phyloP scores from a whole-genome alignment of 2,888 invertebrate species.

The Cetonia aurata region DNA sequence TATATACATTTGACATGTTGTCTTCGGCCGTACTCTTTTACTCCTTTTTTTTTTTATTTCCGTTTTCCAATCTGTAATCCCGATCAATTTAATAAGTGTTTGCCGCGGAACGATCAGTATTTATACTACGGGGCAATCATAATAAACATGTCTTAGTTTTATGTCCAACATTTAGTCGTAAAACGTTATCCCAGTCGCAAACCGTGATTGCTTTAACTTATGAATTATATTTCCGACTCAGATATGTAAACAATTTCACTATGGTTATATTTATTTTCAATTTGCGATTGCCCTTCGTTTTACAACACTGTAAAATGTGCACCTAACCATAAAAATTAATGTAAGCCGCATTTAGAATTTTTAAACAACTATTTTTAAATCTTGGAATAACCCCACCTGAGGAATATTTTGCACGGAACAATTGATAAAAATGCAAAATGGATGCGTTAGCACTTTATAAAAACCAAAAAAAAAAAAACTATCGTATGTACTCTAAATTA shows the following conservation, averaged over 20 bases:
- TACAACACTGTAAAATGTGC: slow-evolving; percentile 21
- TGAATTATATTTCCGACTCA: slow-evolving; percentile 45
- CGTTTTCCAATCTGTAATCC: slow-evolving; percentile 26
- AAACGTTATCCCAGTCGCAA: slow-evolving; percentile 55
- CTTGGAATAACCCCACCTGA: no score
- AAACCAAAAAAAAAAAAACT: no score
- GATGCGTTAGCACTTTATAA: no score
- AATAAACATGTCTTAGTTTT: slow-evolving; percentile 60
- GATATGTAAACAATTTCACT: slow-evolving; percentile 43
- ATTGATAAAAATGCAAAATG: no score
- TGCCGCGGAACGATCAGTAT: slow-evolving; percentile 55
- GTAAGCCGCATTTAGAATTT: no score
- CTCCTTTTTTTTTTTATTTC: slow-evolving; percentile 8
- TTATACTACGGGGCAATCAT: slow-evolving; percentile 59
- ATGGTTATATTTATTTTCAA: slow-evolving; percentile 41
- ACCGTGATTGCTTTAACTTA: slow-evolving; percentile 54
- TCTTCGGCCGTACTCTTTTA: neutral
- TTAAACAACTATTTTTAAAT: no score
- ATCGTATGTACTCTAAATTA: no score
- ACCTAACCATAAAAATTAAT: slow-evolving; percentile 23
- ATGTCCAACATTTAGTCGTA: slow-evolving; percentile 58
- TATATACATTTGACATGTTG: neutral
- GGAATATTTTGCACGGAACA: no score
- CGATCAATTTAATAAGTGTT: slow-evolving; percentile 53
- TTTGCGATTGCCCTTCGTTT: slow-evolving; percentile 41